Base-by-base conservation (phyloP, 2,113 vertebrate species). In the Thryonomys swinderianus region DNA sequence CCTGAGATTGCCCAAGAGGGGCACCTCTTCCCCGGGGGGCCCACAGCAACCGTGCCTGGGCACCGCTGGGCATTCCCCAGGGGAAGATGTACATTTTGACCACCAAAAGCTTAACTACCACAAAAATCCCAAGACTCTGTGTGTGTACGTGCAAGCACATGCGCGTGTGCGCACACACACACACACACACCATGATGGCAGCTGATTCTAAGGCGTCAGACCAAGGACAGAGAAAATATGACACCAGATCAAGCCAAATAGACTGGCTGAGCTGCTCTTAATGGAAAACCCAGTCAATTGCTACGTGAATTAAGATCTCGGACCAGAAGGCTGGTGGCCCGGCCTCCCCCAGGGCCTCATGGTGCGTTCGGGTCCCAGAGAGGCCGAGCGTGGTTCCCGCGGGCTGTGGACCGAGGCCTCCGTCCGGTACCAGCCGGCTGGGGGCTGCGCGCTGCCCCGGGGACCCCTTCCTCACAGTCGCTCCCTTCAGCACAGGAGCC, bases 281-380 rank as follows among this genome's bases (percentile, higher is more conserved):
- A 27, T 21, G 23, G 62, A 79, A 76, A 90, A 20, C 51, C 51
- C 34, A 66, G 45, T 17, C 40, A 40, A 67, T 11, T 20, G 16
- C n/a, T 42, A 27, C 30, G 34, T 55, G 55, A 34, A 3, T 42
- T 42, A 61, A 51, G 55, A 55, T 59, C 83, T 53, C 51, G 20
- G 23, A 7, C 18, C 18, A 25, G 30, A 25, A 12, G 20, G 55
- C 51, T 20, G 45, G 34, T 71, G 18, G 34, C 73, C 61, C 11
- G 27, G 74, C 7, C 66, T n/a, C 25, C 86, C 25, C 21, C 3
- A 57, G 17, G 11, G 37, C 20, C 13, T 8, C 1, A 32, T 12
- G 10, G 20, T 7, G 27, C 48, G 5, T 0, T 10, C 0, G 23
- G 21, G 45, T 45, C 74, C 16, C 17, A 0, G 0, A 9, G 34